phyloP scores from a whole-genome alignment of 2,797 vertebrate species.

The Balearica regulorum region DNA sequence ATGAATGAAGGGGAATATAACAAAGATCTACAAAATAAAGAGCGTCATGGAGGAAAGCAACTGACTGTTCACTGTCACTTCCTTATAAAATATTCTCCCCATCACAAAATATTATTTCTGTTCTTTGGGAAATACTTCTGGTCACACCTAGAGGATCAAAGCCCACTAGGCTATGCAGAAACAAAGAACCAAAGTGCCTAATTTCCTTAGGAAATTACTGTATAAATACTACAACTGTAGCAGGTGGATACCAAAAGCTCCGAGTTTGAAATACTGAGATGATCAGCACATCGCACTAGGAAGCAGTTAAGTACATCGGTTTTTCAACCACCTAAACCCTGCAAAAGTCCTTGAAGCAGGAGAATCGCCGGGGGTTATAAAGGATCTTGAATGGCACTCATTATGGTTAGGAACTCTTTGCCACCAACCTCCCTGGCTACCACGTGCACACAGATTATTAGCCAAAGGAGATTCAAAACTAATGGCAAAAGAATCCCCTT shows the following conservation, averaged over 20 bases:
- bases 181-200: neutral
- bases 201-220: neutral
- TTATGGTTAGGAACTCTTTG: neutral
- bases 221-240: neutral
- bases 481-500: neutral
- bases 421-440: neutral
- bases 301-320: neutral
- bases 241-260: neutral
- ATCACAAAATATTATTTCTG: neutral
- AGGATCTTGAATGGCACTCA: neutral
- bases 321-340: neutral
- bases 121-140: neutral
- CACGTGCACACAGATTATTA: neutral
- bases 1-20: neutral
- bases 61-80: neutral
- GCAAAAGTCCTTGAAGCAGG: neutral
- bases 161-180: neutral
- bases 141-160: neutral
- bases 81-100: neutral
- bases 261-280: neutral
- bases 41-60: fast-evolving
- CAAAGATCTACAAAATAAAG: neutral
- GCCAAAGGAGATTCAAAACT: neutral
- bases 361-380: neutral
- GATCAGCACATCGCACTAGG: neutral